Conservation (phyloP, 2,113 vertebrate genomes). For the Oncorhynchus clarkii region DNA sequence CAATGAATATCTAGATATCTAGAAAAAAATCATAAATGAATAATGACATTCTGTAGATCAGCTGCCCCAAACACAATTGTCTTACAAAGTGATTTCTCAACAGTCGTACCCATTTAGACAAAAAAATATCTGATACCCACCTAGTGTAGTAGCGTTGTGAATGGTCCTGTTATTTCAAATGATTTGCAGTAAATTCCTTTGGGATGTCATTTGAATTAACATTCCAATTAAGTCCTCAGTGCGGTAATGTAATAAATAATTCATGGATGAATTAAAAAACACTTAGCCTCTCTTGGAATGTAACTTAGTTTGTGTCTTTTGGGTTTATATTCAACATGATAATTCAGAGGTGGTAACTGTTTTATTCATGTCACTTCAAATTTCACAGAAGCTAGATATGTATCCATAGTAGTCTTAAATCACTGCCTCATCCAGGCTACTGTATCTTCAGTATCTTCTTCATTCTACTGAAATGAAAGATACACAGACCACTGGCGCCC, state of each 20-base stretch:
- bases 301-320: background rate
- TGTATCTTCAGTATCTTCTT: too few relatives aligned
- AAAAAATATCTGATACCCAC: slow-evolving; percentile 1
- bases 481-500: too few relatives aligned
- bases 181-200: slow-evolving; percentile 38
- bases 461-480: too few relatives aligned
- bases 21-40: background rate
- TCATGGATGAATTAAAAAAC: slow-evolving; percentile 23
- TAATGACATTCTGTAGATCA: background rate
- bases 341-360: background rate
- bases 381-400: too few relatives aligned
- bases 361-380: background rate
- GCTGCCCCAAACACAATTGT: background rate
- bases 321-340: background rate
- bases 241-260: slow-evolving; percentile 33
- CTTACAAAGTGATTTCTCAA: background rate
- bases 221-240: slow-evolving; percentile 41
- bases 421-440: too few relatives aligned
- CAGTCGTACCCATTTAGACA: slow-evolving; percentile 12
- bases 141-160: slow-evolving; percentile 14
- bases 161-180: slow-evolving; percentile 21
- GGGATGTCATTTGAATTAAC: slow-evolving; percentile 17
- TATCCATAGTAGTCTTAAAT: too few relatives aligned
- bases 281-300: background rate
- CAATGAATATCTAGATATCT: background rate